Evolutionary conservation across 2,888 invertebrate genomes (phyloP).

Genomic region (Stegophylla sp.): DNA sequence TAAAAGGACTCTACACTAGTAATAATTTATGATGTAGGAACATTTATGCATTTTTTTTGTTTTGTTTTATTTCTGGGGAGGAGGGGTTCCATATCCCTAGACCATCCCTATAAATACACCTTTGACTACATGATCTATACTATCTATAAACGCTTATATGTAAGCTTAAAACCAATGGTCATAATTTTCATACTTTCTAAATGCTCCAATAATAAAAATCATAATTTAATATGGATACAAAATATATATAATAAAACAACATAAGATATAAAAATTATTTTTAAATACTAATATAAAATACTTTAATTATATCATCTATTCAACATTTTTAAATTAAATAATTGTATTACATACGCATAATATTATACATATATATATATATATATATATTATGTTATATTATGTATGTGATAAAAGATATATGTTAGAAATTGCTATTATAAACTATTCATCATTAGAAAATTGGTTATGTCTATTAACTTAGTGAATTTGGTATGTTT

Average conservation of each 20-base stretch:
- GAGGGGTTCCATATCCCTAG: not conserved
- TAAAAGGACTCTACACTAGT: too few relatives aligned
- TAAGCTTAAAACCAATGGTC: slow-evolving; percentile 9
- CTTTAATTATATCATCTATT: not conserved
- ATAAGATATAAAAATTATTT: not conserved
- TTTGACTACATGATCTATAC: not conserved
- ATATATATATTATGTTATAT: not conserved
- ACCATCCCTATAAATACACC: not conserved
- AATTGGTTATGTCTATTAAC: not conserved
- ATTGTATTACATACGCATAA: too few relatives aligned
- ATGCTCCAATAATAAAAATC: slow-evolving; percentile 1
- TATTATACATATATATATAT: not conserved
- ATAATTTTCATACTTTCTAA: not conserved
- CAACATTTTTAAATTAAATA: too few relatives aligned
- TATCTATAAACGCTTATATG: not conserved
- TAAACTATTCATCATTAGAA: not conserved
- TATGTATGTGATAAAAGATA: not conserved
- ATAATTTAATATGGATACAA: not conserved
- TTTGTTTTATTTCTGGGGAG: too few relatives aligned
- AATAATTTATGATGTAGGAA: too few relatives aligned
- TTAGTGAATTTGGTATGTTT: not conserved
- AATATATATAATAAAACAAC: not conserved
- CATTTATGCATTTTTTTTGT: too few relatives aligned
- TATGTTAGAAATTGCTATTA: not conserved
- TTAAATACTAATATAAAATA: not conserved